These are phyloP conservation scores for Perodicticus potto DNA, from an alignment of 2,797 vertebrate species.

Conservation along the genomic window DNA sequence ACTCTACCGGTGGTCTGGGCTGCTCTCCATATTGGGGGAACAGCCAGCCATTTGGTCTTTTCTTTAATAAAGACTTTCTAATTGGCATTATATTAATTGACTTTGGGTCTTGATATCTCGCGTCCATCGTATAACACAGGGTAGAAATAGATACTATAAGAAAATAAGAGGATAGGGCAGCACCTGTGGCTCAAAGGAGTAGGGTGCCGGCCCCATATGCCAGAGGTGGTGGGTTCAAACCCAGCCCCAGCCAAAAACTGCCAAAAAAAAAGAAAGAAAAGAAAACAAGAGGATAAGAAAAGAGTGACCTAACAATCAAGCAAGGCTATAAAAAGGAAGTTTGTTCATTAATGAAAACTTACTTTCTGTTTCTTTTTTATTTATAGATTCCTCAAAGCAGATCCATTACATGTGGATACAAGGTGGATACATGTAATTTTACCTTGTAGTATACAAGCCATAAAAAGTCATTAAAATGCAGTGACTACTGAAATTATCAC, in stretches of 20 bases:
- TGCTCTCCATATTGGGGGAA: too few species aligned
- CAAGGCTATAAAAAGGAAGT: not conserved
- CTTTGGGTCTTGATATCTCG: too few species aligned
- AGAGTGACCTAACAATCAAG: not conserved
- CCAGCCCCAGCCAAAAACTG: too few species aligned
- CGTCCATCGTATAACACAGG: too few species aligned
- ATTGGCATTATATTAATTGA: too few species aligned
- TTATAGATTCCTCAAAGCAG: slow-evolving; percentile 31
- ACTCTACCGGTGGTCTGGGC: too few species aligned
- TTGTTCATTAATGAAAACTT: slow-evolving; percentile 1
- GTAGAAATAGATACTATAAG: not conserved
- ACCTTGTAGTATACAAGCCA: not conserved
- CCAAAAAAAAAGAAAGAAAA: too few species aligned
- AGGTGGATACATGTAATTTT: not conserved
- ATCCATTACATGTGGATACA: not conserved
- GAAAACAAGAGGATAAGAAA: not conserved
- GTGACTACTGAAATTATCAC: slow-evolving; percentile 40
- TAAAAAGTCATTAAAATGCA: slow-evolving; percentile 35
- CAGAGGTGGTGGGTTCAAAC: too few species aligned
- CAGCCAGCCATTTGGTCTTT: too few species aligned
- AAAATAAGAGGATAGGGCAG: not conserved
- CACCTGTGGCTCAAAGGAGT: too few species aligned
- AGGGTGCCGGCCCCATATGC: too few species aligned
- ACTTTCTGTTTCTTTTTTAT: slow-evolving; percentile 31
- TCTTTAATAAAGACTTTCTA: too few species aligned